Evolutionary conservation across 2,797 vertebrate species (phyloP), one percentile per base, ranked within the genome.

Genomic region (Tolypeutes matacus): DNA sequence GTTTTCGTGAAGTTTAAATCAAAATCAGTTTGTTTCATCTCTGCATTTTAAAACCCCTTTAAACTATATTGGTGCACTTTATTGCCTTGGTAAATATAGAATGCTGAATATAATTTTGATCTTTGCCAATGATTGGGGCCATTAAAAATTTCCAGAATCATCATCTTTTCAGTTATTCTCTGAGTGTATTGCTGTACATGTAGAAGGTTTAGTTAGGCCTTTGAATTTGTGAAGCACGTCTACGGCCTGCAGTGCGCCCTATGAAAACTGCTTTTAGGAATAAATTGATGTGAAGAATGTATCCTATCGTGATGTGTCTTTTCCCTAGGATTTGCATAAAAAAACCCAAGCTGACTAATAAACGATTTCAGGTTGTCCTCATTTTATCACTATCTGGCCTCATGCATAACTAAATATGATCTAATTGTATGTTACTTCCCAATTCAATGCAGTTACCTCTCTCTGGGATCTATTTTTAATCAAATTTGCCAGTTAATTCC

Each of bases 71-170:
- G 95, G 76, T 80, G 31, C 42, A 91, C 34, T 95, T 96, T 73
- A 95, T 94, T 95, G 60, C 65, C 83, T 95, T 96, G 56, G 96
- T 93, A 91, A 93, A 96, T 96, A 96, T 77, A 95, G 93, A 91
- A 89, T 85, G 65, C 39, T 94, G 80, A 91, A 91, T 91, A 94
- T 93, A 93, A 91, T 95, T 97, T 96, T 96, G 95, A 94, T 94
- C 73, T 95, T 86, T 95, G 81, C 89, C 93, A 96, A 97, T 96
- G 89, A 95, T 39, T 76, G 14, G 39, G 60, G 39, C 39, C 80
- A 95, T 96, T 96, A 93, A 93, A 93, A 97, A 94, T 60, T 94
- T 96, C 70, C 76, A 95, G 89, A 96, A 96, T 96, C 83, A 96
- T 95, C 93, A 95, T 84, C 62, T 84, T 95, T 64, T 91, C 83